A percentile compares a stretch with the other conserved stretches of the same genome.
Conservation (phyloP, 2,797 vertebrate genomes). For the Megalops cyprinoides region DNA sequence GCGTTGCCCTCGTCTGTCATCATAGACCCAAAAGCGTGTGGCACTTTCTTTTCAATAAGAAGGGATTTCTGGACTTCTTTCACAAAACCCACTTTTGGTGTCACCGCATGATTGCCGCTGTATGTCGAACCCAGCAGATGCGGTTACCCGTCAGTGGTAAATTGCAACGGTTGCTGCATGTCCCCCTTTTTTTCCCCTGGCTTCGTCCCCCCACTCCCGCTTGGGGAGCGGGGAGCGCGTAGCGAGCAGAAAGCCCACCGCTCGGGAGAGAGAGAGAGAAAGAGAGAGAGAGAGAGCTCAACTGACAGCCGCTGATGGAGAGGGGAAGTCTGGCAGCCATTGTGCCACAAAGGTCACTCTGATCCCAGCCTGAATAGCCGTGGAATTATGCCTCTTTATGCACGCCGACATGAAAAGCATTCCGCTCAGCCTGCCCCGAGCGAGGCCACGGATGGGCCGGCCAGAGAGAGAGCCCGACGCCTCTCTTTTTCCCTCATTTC, state of each 20-base stretch:
- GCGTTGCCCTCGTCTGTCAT: not conserved
- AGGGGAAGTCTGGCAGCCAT: conserved; percentile 59
- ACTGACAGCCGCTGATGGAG: conserved; percentile 62
- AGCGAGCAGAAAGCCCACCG: too few relatives aligned
- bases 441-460: conserved; percentile 33
- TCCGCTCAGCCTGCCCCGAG: conserved; percentile 53
- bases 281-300: conserved; percentile 47
- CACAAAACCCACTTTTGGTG: not conserved
- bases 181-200: too few relatives aligned
- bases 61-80: not conserved
- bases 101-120: too few relatives aligned
- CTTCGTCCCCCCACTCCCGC: too few relatives aligned
- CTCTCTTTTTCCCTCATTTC: not conserved
- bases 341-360: conserved; percentile 65
- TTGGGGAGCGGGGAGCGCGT: too few relatives aligned
- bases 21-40: not conserved
- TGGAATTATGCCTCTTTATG: conserved; percentile 67
- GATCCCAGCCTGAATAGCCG: conserved; percentile 62
- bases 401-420: conserved; percentile 69
- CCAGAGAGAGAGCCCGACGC: conserved; percentile 35
- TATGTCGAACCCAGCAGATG: too few relatives aligned
- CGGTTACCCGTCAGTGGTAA: not conserved
- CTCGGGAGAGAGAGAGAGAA: conserved; percentile 43
- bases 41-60: not conserved
- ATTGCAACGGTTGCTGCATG: too few relatives aligned